Evolutionary conservation across 2,113 vertebrate species (phyloP).

Genomic region (Leucopsar rothschildi): DNA sequence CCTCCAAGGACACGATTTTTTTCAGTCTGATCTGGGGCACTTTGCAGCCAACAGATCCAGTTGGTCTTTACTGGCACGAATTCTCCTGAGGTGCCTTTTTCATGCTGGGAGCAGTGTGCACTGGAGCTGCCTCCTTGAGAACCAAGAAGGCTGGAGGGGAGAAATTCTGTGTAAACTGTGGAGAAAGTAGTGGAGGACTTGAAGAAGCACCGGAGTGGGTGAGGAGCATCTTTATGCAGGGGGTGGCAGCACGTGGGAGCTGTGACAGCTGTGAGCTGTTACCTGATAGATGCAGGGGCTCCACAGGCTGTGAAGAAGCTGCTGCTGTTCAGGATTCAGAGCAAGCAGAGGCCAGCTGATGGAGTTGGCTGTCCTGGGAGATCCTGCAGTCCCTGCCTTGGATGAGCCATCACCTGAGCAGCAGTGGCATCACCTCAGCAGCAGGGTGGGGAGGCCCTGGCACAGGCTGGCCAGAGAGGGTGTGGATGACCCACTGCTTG

Average conservation of each 20-base stretch:
- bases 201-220: neutral
- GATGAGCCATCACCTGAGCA: neutral
- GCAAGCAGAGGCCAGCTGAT: neutral
- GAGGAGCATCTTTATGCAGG: neutral
- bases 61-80: fast-evolving
- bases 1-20: neutral
- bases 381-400: neutral
- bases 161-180: neutral
- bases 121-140: neutral
- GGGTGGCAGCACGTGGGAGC: fast-evolving
- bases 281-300: neutral
- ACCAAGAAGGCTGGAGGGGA: neutral
- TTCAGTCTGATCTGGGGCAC: neutral
- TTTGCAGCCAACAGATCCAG: neutral
- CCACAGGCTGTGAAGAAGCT: neutral
- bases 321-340: neutral
- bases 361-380: neutral
- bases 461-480: neutral
- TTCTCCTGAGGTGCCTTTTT: neutral
- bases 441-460: neutral
- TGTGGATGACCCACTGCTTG: neutral
- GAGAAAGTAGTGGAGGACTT: fast-evolving
- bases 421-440: neutral
- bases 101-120: fast-evolving
- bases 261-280: neutral